Percentiles rank a stretch among this genome's conserved stretches.
These are phyloP conservation scores for Drosophila testacea DNA, from an alignment of 2,888 invertebrate species.

Conservation along the genomic window DNA sequence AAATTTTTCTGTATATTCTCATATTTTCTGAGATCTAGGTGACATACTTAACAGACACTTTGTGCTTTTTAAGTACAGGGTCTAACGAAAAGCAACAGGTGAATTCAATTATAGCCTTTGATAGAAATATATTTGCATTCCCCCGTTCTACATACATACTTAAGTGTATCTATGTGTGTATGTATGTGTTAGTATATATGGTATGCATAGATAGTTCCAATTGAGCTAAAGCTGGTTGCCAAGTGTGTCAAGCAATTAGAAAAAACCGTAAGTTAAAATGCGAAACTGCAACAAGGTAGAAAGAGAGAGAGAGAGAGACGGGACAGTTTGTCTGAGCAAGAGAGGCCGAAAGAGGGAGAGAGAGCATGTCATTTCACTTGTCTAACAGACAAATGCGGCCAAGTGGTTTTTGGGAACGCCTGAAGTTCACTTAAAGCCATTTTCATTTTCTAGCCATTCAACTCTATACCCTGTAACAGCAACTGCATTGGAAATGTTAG, in stretches of 20 bases:
- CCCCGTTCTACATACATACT: constrained; percentile 26
- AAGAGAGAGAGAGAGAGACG: constrained; percentile 5
- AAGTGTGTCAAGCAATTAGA: constrained; percentile 72
- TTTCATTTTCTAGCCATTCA: constrained; percentile 19
- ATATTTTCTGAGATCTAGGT: no score
- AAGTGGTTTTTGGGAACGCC: constrained; percentile 42
- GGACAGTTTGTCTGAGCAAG: background rate
- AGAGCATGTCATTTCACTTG: constrained; percentile 55
- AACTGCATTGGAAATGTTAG: background rate
- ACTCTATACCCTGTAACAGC: constrained; percentile 11
- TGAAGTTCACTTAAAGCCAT: constrained; percentile 22
- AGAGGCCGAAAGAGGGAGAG: constrained; percentile 5
- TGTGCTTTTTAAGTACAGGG: no score
- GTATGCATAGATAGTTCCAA: constrained; percentile 55
- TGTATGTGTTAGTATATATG: constrained; percentile 16
- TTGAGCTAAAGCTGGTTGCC: constrained; percentile 60
- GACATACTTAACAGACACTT: no score
- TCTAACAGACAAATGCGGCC: constrained; percentile 37
- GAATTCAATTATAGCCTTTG: constrained; percentile 35
- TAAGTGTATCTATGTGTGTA: background rate
- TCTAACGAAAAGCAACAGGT: constrained; percentile 22
- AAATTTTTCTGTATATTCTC: no score
- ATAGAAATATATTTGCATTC: constrained; percentile 41
- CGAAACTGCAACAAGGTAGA: constrained; percentile 17
- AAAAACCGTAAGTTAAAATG: constrained; percentile 67